Evolutionary conservation across 1,140 invertebrate species (phyloP), one percentile per base, ranked within the genome.

Genomic region (Littorina saxatilis): DNA sequence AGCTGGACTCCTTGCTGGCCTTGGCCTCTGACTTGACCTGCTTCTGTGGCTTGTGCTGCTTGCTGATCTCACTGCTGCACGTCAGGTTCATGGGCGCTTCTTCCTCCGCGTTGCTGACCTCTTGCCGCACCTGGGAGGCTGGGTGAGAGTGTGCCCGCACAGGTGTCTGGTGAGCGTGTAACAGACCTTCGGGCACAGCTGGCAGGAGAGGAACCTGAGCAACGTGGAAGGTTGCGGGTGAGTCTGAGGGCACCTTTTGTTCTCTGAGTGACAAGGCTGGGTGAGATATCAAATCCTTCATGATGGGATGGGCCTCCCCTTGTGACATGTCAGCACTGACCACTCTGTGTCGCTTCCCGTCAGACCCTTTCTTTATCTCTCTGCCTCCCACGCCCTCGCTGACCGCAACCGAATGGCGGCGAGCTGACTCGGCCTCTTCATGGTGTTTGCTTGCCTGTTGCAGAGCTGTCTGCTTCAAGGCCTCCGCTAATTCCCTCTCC

Each of bases 61-160:
- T 50, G 7, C 40, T 27, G 39, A 20, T 23, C 20, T n/a, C 58
- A n/a, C 27, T 23, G 58, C 27, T 61, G 35, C 58, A 78, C 20
- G 76, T 78, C 55, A 78, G 27, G 39, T 78, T 78, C 29, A 78
- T 78, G 32, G 76, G 76, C 0, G 58, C 76, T 15, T 78, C 76
- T 15, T 78, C 76, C 23, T 76, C 74, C 3, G 27, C n/a, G 55
- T 27, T 23, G 27, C 37, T 78, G 15, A 76, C 17, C 0, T 78
- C 76, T 17, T 5, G 55, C 35, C 76, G 35, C 37, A 78, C 55
- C 37, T 61, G 76, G 20, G 35, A 40, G 29, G 23, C 43, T 29
- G 58, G 32, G 35, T 78, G 76, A 23, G 76, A 63, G 55, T 78
- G 76, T 3, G 76, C 76, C 5, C 76, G 76, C 23, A 39, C 76